Evolutionary conservation across 1,140 invertebrate species (phyloP).

Genomic region (Ridgeia piscesae): DNA sequence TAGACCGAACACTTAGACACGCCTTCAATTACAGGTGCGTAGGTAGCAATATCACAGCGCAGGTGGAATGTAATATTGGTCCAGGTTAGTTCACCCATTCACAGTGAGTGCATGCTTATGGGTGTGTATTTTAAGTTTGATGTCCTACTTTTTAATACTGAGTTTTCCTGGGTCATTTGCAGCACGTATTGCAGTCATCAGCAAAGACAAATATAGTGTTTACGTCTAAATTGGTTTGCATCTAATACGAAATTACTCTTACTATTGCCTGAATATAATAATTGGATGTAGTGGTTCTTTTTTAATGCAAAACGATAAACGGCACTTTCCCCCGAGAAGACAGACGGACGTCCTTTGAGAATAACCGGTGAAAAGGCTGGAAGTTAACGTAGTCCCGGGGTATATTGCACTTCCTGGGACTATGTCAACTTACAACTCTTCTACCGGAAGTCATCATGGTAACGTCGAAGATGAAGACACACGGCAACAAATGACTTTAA

Average conservation of each 20-base stretch:
- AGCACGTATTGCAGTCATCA: not conserved
- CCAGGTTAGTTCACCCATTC: not conserved
- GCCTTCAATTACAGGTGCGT: not conserved
- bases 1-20: not conserved
- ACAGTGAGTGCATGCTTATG: not conserved
- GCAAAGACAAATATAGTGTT: not conserved
- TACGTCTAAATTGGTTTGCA: not conserved
- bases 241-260: not conserved
- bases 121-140: not conserved
- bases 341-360: not conserved
- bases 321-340: not conserved
- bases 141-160: not conserved
- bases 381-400: conserved; percentile 25
- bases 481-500: not conserved
- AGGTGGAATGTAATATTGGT: not conserved
- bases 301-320: not conserved
- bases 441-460: not conserved
- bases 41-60: not conserved
- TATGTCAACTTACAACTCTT: conserved; percentile 25
- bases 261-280: not conserved
- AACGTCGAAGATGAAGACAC: not conserved
- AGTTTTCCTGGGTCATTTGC: not conserved
- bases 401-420: conserved; percentile 17
- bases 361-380: conserved; percentile 1
- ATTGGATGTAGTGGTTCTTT: not conserved